A percentile compares a stretch with the other conserved stretches of the same genome.
phyloP scores from a whole-genome alignment of 2,113 vertebrate genomes.

The Piaya cayana region DNA sequence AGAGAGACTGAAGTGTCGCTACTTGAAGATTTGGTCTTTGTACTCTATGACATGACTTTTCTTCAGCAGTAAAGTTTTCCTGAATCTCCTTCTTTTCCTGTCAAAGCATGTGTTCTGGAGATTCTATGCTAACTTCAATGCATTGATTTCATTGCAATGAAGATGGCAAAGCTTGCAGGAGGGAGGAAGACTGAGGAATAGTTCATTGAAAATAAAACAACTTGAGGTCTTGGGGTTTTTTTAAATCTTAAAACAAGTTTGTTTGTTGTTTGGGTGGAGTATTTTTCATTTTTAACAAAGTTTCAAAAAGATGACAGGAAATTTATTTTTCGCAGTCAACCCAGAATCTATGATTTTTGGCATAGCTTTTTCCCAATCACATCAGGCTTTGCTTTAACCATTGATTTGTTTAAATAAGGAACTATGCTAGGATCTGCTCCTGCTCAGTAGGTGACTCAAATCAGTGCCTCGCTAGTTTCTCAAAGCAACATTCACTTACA shows the following conservation, averaged over 20 bases:
- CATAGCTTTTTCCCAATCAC: neutral
- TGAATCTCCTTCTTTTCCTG: neutral
- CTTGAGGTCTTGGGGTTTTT: neutral
- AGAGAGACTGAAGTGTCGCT: neutral
- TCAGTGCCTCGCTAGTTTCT: neutral
- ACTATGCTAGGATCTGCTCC: neutral
- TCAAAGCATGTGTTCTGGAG: neutral
- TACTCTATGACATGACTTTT: neutral
- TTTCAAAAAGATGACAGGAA: neutral
- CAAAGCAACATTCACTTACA: neutral
- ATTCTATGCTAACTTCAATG: neutral
- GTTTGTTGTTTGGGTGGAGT: neutral
- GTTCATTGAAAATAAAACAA: neutral
- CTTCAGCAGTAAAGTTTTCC: neutral
- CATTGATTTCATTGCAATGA: neutral
- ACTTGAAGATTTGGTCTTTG: neutral
- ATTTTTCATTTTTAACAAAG: neutral
- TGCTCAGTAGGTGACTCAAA: neutral
- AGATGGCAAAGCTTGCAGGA: neutral
- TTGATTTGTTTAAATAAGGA: neutral
- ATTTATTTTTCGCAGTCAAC: neutral
- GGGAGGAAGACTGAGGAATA: neutral
- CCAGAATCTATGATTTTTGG: fast-evolving
- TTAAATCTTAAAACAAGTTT: neutral
- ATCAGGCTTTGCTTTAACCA: neutral